Percentiles rank a stretch among this genome's conserved stretches.
These are phyloP conservation scores for Porites evermanni DNA, from an alignment of 92 coral and sea anemone species.

Conservation along the genomic window DNA sequence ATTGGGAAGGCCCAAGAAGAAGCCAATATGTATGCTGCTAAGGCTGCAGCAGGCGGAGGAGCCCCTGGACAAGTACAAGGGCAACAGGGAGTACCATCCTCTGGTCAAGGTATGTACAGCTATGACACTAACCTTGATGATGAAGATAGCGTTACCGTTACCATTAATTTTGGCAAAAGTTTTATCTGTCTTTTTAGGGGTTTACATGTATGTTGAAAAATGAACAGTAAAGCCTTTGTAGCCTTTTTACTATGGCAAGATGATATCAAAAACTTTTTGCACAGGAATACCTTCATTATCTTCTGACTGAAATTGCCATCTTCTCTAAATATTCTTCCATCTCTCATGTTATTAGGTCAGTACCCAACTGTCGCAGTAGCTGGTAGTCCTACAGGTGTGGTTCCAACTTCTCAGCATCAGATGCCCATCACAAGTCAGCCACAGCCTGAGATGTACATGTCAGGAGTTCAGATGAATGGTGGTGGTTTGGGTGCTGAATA, in stretches of 20 bases:
- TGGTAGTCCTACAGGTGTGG: constrained; percentile 84
- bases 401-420: constrained; percentile 92
- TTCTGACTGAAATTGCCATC: no score
- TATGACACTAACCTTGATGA: neutral
- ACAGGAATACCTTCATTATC: no score
- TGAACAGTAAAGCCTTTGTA: no score
- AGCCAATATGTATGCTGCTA: constrained; percentile 98
- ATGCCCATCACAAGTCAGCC: constrained; percentile 95
- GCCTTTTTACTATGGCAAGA: no score
- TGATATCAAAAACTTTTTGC: no score
- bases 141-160: neutral
- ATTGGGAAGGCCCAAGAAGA: constrained; percentile 99
- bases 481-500: constrained; percentile 92
- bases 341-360: constrained; percentile 27
- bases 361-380: constrained; percentile 63
- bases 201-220: no score
- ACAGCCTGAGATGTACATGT: constrained; percentile 91
- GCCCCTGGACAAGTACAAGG: constrained; percentile 69
- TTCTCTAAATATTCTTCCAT: no score
- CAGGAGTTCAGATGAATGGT: constrained; percentile 99
- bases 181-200: neutral
- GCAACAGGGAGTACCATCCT: constrained; percentile 76
- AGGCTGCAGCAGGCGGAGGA: constrained; percentile 85
- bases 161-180: neutral
- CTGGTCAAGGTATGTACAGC: constrained; percentile 82